These are phyloP conservation scores for Ellobius talpinus DNA, from an alignment of 2,113 vertebrate genomes.

Conservation along the genomic window DNA sequence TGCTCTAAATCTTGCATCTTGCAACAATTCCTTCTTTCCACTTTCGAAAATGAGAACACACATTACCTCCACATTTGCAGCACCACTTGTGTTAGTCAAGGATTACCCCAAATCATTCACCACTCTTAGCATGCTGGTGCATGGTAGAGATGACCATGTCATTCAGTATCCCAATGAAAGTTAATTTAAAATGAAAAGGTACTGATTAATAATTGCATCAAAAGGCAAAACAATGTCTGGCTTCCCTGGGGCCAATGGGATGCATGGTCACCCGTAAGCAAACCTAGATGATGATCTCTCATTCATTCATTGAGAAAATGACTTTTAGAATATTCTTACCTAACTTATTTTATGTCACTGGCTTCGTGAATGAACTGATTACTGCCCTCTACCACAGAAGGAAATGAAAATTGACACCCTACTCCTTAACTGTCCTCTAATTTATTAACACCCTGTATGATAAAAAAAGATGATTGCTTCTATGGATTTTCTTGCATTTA, in stretches of 20 bases:
- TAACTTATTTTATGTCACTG: background rate
- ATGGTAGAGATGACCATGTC: background rate
- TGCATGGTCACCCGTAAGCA: background rate
- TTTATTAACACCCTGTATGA: background rate
- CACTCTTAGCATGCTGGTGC: background rate
- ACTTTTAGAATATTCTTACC: background rate
- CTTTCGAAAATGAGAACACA: slow-evolving; percentile 17
- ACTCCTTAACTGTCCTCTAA: background rate
- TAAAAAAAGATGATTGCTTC: background rate
- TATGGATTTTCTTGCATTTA: background rate
- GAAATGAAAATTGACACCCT: background rate
- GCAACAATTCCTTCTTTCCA: background rate
- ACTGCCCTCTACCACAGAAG: background rate
- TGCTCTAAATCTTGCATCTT: no score
- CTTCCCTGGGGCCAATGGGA: background rate
- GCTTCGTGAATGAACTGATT: background rate
- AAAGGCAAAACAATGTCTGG: background rate
- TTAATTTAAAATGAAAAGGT: background rate
- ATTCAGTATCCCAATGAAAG: background rate
- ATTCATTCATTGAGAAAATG: background rate
- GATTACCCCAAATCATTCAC: background rate
- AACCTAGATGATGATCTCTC: background rate
- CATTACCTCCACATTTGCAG: background rate
- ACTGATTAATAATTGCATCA: background rate
- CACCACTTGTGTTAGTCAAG: background rate